A percentile compares a stretch with the other conserved stretches of the same genome.
Evolutionary conservation across 2,113 vertebrate species (phyloP).

Genomic region (Dasyornis broadbenti): DNA sequence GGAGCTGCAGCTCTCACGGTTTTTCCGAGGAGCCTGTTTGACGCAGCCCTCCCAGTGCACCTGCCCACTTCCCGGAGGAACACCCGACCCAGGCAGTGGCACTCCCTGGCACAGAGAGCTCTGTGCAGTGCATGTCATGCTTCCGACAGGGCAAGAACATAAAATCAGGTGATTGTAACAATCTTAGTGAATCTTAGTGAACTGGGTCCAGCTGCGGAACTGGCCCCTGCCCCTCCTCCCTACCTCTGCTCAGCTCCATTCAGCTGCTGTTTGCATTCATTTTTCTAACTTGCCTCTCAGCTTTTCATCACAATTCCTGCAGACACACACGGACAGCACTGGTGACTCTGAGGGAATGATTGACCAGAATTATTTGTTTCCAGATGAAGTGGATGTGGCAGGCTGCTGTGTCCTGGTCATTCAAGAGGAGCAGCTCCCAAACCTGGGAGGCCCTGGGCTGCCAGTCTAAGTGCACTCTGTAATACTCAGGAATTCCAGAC

Average conservation of each 20-base stretch:
- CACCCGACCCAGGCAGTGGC: neutral
- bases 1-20: fast-evolving
- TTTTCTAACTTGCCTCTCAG: neutral
- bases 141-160: neutral
- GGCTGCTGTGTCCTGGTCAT: neutral
- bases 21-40: neutral
- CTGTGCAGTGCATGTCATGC: fast-evolving
- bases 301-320: neutral
- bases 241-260: neutral
- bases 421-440: neutral
- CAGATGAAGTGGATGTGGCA: neutral
- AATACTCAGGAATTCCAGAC: neutral
- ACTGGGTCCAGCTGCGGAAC: neutral
- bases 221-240: fast-evolving
- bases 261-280: neutral
- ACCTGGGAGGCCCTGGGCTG: neutral
- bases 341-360: neutral
- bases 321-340: neutral
- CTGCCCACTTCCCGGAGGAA: neutral
- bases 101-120: neutral
- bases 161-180: neutral
- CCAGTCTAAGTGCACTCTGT: neutral
- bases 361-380: neutral
- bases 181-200: neutral
- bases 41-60: neutral